Conservation (phyloP, 1,140 invertebrate species). For the Leptonema lineaticorne region DNA sequence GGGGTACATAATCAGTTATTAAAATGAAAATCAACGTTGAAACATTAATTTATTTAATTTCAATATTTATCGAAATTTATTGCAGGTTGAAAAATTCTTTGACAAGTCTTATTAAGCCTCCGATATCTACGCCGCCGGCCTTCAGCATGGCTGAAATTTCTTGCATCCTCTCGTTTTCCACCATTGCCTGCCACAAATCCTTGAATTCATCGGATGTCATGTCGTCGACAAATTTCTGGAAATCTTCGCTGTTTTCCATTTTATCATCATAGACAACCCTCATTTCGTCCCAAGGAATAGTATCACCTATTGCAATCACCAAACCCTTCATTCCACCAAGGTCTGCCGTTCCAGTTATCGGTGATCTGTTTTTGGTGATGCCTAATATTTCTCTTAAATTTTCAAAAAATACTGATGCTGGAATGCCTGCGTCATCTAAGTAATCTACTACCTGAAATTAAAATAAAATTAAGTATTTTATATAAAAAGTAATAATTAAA, state of each 20-base stretch:
- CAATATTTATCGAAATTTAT: too few species aligned
- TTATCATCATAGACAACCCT: conserved; percentile 22
- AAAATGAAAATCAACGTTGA: too few species aligned
- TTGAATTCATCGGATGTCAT: conserved; percentile 25
- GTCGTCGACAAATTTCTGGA: conserved; percentile 19
- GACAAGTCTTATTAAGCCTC: conserved; percentile 11
- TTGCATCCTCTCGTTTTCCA: conserved; percentile 27
- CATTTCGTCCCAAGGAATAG: conserved; percentile 24
- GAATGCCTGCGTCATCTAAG: conserved; percentile 26
- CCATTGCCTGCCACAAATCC: conserved; percentile 17
- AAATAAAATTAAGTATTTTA: conserved; percentile 14
- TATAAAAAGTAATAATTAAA: too few species aligned
- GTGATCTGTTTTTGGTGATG: not conserved
- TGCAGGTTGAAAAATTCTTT: conserved; percentile 31
- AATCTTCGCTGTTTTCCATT: conserved; percentile 29
- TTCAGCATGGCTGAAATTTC: conserved; percentile 30
- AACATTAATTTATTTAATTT: too few species aligned
- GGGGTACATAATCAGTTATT: too few species aligned
- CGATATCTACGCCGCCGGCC: conserved; percentile 28
- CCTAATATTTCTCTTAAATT: conserved; percentile 30
- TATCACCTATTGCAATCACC: conserved; percentile 25
- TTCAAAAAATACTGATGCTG: conserved; percentile 26
- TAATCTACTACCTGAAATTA: conserved; percentile 25
- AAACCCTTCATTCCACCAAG: conserved; percentile 19
- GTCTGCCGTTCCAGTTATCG: not conserved